Base-by-base conservation (phyloP, 2,113 vertebrate genomes). In the Myxocyprinus asiaticus region DNA sequence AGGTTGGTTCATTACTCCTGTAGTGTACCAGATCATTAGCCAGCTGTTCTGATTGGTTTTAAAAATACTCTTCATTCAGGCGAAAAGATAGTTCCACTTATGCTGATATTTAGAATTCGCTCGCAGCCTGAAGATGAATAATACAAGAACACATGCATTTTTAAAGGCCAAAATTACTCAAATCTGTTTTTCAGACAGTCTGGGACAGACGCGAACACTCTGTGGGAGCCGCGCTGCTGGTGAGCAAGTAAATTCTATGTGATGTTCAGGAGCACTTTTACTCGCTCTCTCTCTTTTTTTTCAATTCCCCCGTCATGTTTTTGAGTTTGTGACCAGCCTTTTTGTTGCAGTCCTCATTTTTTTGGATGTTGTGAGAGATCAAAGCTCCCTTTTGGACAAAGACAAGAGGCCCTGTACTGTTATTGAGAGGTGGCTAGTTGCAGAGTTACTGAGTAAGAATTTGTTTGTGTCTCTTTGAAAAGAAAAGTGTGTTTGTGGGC, bases 251-350 rank as follows among this genome's bases (percentile, higher is more conserved):
- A 88, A 84, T 86, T 84, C 68, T 69, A 63, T 84, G 68, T 84
- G 84, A 91, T 89, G 89, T 83, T 0, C 78, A 72, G 22, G 42
- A 80, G 82, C 53, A 69, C 77, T 79, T 66, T 45, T 69, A 73
- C 50, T 67, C 66, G 15, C 67, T 42, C 47, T 7, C 69, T 62
- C 17, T 17, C 12, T 81, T 71, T 17, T 51, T 68, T 65, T 71
- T 61, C 33, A 42, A 44, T 58, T 63, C 78, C 50, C 48, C 43
- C 44, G 8, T 81, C 80, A 84, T 88, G 77, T 91, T 84, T 93
- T 88, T 90, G 87, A 88, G 86, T 88, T 90, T 92, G 81, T 88
- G 88, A 90, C 90, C 88, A 77, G 69, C 80, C 79, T 78, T 88
- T 90, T 91, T 93, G 83, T 91, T 88, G 86, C 81, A 81, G 82